Evolutionary conservation across 2,113 vertebrate species (phyloP).

Genomic region (Glaucomys volans): DNA sequence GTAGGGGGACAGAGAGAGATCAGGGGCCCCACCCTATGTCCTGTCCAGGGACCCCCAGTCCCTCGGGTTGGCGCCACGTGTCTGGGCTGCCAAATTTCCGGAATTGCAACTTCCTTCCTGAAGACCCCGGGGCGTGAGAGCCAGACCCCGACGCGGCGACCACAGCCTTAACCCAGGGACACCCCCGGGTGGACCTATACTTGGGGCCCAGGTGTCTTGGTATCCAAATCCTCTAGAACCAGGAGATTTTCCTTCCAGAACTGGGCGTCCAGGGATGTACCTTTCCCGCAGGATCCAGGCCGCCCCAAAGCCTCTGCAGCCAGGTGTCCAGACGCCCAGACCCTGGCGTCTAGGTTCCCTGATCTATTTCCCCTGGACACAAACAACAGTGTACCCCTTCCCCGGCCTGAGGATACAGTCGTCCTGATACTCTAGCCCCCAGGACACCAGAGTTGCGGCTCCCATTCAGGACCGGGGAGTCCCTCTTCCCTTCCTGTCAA

Average conservation of each 20-base stretch:
- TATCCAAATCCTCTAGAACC: not conserved
- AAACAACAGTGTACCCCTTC: not conserved
- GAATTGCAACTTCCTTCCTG: conserved; percentile 48
- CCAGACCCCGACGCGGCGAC: not conserved
- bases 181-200: not conserved
- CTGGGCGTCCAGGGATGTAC: not conserved
- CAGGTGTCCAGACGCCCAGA: not conserved
- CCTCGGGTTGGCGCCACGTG: conserved; percentile 17
- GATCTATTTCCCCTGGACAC: not conserved
- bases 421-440: not conserved
- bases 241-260: not conserved
- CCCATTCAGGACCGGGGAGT: conserved; percentile 29
- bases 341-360: not conserved
- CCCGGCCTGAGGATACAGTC: not conserved
- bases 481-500: not conserved
- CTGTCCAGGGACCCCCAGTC: not conserved
- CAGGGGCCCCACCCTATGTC: not conserved
- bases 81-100: not conserved
- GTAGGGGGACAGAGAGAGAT: not conserved
- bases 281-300: not conserved
- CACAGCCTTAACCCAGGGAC: not conserved
- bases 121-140: not conserved
- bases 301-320: not conserved
- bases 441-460: not conserved
- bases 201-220: conserved; percentile 31